phyloP scores from a whole-genome alignment of 2,113 vertebrate genomes.

The Ellobius talpinus region DNA sequence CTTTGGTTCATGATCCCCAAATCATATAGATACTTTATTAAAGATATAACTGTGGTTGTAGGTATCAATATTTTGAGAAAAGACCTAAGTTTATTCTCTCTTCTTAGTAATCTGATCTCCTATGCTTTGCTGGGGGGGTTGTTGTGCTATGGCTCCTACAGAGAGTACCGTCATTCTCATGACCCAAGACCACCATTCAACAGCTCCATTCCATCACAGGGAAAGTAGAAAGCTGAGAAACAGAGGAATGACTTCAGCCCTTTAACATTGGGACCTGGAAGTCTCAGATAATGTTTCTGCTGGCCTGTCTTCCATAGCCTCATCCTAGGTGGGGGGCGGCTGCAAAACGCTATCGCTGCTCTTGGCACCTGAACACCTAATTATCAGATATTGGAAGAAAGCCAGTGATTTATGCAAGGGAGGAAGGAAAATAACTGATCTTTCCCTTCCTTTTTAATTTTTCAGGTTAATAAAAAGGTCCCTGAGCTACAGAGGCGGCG shows the following conservation, averaged over 20 bases:
- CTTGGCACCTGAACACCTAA: neutral
- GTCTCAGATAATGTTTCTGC: fast-evolving
- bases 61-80: neutral
- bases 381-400: neutral
- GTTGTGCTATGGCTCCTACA: neutral
- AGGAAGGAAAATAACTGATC: neutral
- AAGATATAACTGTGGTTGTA: neutral
- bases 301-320: neutral
- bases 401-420: neutral
- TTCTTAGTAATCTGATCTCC: neutral
- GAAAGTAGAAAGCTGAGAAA: neutral
- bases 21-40: neutral
- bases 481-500: neutral
- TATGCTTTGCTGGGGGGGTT: neutral
- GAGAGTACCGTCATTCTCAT: neutral
- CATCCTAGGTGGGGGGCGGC: neutral
- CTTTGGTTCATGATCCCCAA: neutral
- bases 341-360: neutral
- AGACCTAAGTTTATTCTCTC: neutral
- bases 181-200: neutral
- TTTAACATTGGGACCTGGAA: neutral
- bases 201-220: neutral
- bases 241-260: neutral
- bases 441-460: conserved; percentile 51
- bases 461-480: conserved; percentile 54